Evolutionary conservation across 2,888 invertebrate species (phyloP), one percentile per base, ranked within the genome.

Genomic region (Chrysolina haemoptera): DNA sequence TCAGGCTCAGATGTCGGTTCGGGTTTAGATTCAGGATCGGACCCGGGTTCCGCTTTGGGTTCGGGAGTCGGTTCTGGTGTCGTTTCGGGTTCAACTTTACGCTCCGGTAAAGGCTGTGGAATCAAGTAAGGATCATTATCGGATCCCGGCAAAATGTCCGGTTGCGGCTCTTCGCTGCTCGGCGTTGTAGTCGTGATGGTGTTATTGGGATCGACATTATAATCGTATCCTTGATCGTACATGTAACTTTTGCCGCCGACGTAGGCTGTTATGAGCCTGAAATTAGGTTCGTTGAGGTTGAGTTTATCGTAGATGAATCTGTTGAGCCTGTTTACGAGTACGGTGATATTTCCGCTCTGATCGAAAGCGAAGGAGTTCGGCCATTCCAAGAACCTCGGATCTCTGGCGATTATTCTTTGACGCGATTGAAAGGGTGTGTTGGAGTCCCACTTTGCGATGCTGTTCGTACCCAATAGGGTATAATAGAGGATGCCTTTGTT

Each of bases 381-480:
- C 94, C 94, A 94, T 85, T 94, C 94, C 78, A 94, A 91, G 82
- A 91, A 91, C 73, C 89, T 90, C 62, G 90, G 89, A 85, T 94
- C 94, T 79, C 91, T 90, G 5, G 93, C 92, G 74, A 94, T 91
- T 35, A 93, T 89, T 55, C 91, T 90, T 85, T 93, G 93, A 22
- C 91, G 91, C 62, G 89, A 89, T 59, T 87, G 86, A 82, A 93
- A 92, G 59, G 90, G 88, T 27, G 88, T 86, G 35, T 89, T 90
- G 0, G 91, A 91, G 85, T 94, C 92, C 93, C 94, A 94, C 87
- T 90, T 91, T 14, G 92, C 92, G 65, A 95, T 91, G 22, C 93
- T 92, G 76, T 93, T 92, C 81, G 92, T 92, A 67, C 91, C 91
- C 70, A 94, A 86, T 35, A 94, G 89, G 55, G 94, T 94, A 85